Conservation (phyloP, 2,113 vertebrate genomes). For the Seriola rivoliana region DNA sequence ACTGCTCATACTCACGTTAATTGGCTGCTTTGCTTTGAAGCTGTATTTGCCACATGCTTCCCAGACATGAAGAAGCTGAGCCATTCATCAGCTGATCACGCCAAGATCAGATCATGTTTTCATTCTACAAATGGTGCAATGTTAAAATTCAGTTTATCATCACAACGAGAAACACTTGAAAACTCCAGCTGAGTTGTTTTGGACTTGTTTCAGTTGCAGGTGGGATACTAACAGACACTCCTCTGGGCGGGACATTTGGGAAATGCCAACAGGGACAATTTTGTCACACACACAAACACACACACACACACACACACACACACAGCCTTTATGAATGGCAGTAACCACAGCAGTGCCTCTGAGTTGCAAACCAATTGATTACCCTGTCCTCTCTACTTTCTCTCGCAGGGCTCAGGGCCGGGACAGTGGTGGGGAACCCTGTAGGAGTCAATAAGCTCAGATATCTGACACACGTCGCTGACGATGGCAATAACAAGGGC, state of each 20-base stretch:
- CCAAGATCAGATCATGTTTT: neutral
- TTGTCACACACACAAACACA: slow-evolving; percentile 2
- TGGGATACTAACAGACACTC: neutral
- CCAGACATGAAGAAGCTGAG: neutral
- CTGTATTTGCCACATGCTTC: neutral
- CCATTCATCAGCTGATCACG: neutral
- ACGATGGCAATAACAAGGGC: slow-evolving; percentile 21
- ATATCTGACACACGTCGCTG: slow-evolving; percentile 40
- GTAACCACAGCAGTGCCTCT: slow-evolving; percentile 5
- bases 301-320: neutral
- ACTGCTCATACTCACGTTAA: neutral
- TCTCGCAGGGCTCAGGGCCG: slow-evolving; percentile 9
- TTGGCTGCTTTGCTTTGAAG: neutral
- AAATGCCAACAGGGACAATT: slow-evolving; percentile 10
- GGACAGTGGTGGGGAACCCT: slow-evolving; percentile 10
- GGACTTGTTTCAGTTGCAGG: slow-evolving; percentile 11
- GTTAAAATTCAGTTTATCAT: neutral
- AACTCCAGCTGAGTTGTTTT: neutral
- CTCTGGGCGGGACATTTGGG: neutral
- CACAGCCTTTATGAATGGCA: slow-evolving; percentile 4
- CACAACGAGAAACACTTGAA: neutral
- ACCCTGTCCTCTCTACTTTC: slow-evolving; percentile 35
- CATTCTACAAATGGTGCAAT: neutral
- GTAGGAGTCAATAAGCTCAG: slow-evolving; percentile 40
- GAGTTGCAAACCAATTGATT: slow-evolving; percentile 50